Evolutionary conservation across 2,888 invertebrate genomes (phyloP).

Genomic region (Neria commutata): DNA sequence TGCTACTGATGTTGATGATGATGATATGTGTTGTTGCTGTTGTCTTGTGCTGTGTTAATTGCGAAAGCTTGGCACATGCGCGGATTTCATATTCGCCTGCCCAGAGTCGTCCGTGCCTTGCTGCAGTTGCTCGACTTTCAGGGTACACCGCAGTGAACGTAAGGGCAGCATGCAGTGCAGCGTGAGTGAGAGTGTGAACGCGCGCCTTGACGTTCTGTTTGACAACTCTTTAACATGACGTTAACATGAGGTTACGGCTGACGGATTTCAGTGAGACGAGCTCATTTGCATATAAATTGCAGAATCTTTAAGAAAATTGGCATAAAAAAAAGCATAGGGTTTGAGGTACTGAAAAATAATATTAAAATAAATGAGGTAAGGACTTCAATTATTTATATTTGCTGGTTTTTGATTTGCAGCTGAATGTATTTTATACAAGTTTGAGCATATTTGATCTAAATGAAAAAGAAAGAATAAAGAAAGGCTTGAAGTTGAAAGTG

Average conservation of each 20-base stretch:
- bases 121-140: background rate
- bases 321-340: no score
- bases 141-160: background rate
- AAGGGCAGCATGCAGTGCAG: background rate
- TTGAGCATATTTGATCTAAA: slow-evolving; percentile 40
- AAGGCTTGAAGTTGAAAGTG: no score
- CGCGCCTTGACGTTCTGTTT: slow-evolving; percentile 18
- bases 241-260: slow-evolving; percentile 21
- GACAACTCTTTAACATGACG: slow-evolving; percentile 33
- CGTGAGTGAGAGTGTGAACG: background rate
- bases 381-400: no score
- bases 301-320: no score
- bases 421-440: no score
- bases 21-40: slow-evolving; percentile 10
- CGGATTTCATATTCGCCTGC: background rate
- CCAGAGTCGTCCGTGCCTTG: background rate
- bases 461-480: no score
- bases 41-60: slow-evolving; percentile 17
- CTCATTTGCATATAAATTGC: background rate
- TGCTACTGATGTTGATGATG: slow-evolving; percentile 19
- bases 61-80: background rate
- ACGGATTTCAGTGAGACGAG: background rate
- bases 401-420: no score
- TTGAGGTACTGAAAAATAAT: no score
- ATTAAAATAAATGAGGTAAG: no score